These are phyloP conservation scores for Tenualosa thibaudeaui DNA, from an alignment of 2,797 vertebrate genomes.

Conservation along the genomic window DNA sequence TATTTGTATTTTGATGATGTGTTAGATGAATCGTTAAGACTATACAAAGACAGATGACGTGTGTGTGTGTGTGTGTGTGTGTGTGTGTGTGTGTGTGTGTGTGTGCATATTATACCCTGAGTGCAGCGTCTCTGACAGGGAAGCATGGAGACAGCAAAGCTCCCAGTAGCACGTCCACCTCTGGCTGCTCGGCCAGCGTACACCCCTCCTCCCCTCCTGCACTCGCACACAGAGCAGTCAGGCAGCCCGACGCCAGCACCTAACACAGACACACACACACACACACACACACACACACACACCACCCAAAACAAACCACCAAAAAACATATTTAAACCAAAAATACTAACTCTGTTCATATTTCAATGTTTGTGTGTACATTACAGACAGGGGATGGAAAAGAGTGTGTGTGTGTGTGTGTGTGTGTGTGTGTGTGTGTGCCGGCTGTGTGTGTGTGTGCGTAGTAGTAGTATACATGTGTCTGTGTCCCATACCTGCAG, in stretches of 20 bases:
- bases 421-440: neutral
- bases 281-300: slow-evolving; percentile 31
- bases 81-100: neutral
- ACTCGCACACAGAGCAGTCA: slow-evolving; percentile 86
- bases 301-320: neutral
- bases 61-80: neutral
- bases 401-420: neutral
- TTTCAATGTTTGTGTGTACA: neutral
- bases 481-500: neutral
- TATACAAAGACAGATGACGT: neutral
- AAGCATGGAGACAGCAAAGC: slow-evolving; percentile 89
- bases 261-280: slow-evolving; percentile 54
- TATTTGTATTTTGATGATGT: too few species aligned
- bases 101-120: slow-evolving; percentile 77
- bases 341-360: neutral
- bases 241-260: slow-evolving; percentile 88
- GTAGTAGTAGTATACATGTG: too few species aligned
- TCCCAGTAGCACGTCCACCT: slow-evolving; percentile 88
- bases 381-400: neutral
- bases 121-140: slow-evolving; percentile 89
- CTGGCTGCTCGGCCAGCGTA: slow-evolving; percentile 89
- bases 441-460: neutral
- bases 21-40: too few species aligned
- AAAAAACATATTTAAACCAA: neutral
- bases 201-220: slow-evolving; percentile 87